Base-by-base conservation (phyloP, 2,888 invertebrate species). In the Drosophila ustulata region DNA sequence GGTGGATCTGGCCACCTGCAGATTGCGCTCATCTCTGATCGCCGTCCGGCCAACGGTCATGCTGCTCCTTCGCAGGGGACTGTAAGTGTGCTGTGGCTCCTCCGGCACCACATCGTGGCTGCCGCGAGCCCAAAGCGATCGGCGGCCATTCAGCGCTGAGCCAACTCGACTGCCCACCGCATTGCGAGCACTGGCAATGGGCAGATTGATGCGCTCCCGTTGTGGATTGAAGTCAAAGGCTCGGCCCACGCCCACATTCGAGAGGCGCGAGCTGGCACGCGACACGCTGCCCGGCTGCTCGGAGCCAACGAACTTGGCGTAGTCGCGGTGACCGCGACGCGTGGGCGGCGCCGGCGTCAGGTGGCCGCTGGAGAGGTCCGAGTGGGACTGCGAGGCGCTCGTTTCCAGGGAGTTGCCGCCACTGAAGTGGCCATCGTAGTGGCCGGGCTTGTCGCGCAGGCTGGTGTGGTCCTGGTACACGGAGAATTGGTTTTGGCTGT, bases 201-300 rank as follows among this genome's bases (percentile, higher is more conserved):
- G 73, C 28, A 77, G 64, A 73, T 65, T 82, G 41, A 89, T 66
- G 30, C 90, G 89, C 7, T 85, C 81, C 6, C 90, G 90, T 34
- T 80, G 71, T 0, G 90, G 88, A 82, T 90, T 90, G 25, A 66
- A 90, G 32, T 90, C 90, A 37, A 90, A 90, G 56, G 77, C 73
- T 8, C 90, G 64, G 50, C 66, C 18, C 18, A 18, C 52, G 5
- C 59, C 56, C 56, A 56, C 73, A 37, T 77, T 76, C 4, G 87
- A 89, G 37, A 81, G 82, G 26, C 88, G 53, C 30, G 88, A 83
- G 53, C 78, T 88, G 66, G 79, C 71, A 26, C 87, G 80, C 11
- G 89, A 82, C 30, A 88, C 71, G 41, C 85, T 83, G 0, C 57
- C 59, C 32, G 86, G 75, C 68, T 82, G 80, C 51, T 86, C 86